phyloP scores from a whole-genome alignment of 2,113 vertebrate genomes.

The Gadus macrocephalus region DNA sequence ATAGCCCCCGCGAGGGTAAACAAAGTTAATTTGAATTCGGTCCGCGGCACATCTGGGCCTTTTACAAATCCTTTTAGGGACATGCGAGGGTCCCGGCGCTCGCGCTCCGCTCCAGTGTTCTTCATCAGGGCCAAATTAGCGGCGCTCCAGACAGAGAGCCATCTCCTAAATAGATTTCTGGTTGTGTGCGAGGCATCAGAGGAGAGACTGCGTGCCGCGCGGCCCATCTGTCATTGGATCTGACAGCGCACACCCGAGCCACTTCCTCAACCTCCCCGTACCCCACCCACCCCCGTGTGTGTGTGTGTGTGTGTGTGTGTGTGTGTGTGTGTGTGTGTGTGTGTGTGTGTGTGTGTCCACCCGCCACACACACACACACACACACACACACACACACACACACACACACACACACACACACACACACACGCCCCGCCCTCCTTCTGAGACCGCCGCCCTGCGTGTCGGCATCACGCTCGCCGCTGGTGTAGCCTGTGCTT shows the following conservation, averaged over 20 bases:
- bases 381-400: neutral
- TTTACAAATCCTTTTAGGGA: conserved; percentile 56
- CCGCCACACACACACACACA: no score
- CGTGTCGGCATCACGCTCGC: no score
- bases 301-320: conserved; percentile 8
- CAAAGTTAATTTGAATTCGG: conserved; percentile 42
- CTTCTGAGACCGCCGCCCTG: neutral
- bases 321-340: neutral
- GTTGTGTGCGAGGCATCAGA: conserved; percentile 47
- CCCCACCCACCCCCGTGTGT: conserved; percentile 5
- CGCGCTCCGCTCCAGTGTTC: conserved; percentile 42
- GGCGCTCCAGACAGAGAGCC: conserved; percentile 48
- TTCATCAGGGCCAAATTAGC: conserved; percentile 60
- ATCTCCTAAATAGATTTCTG: conserved; percentile 60
- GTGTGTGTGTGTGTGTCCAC: neutral
- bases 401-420: neutral
- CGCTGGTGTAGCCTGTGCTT: no score
- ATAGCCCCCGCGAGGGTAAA: conserved; percentile 32
- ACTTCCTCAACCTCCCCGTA: conserved; percentile 52
- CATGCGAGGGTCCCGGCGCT: conserved; percentile 37
- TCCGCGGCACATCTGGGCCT: conserved; percentile 48
- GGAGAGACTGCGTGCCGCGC: conserved; percentile 39
- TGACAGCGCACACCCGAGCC: conserved; percentile 30
- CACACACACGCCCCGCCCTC: neutral
- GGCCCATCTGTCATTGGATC: conserved; percentile 55